Base-by-base conservation (phyloP, 2,888 invertebrate genomes). In the Drosophila multiciliata region DNA sequence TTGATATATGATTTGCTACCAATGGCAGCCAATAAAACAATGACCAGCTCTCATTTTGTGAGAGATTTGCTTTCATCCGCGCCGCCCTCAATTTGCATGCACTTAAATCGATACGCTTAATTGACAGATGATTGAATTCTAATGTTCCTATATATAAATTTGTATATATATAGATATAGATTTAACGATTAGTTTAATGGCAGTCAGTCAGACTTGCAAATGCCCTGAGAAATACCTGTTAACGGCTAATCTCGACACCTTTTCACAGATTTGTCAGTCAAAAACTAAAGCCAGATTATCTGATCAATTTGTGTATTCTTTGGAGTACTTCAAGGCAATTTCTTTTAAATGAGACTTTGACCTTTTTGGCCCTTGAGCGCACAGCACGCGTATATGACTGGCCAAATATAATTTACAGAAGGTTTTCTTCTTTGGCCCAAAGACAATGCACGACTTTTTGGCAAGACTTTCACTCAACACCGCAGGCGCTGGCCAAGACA, bases 91-190 rank as follows among this genome's bases (percentile, higher is more conserved):
- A 89, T 87, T 84, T 83, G 79, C 87, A 87, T 84, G 82, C 79
- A 73, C 59, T 80, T 66, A 65, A 77, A 74, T 63, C 53, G 38
- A 74, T 32, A 65, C 42, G 53, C 59, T 81, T 81, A 84, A 84
- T 89, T 87, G 87, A 83, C 73, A 73, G 62, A 60, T 87, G 89
- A 88, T 78, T 84, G 89, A 79, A 73, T 81, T 83, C 73, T 71
- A 81, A 88, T 81, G 75, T 58, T 29, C 23, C 42, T 63, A 65
- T 71, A 45, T 17, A 29, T 29, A 20, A 3, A 42, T 12, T 20
- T 20, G 1, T 12, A 20, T 12, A 20, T 12, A 45, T 12, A 45
- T 50, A 29, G 17, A 66, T 75, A 75, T 72, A 69, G 67, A 54
- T 49, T 83, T 65, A 71, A 76, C 73, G 84, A 86, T 79, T 71